Conservation (phyloP, 2,797 vertebrate genomes). For the Gephyroberyx darwinii region DNA sequence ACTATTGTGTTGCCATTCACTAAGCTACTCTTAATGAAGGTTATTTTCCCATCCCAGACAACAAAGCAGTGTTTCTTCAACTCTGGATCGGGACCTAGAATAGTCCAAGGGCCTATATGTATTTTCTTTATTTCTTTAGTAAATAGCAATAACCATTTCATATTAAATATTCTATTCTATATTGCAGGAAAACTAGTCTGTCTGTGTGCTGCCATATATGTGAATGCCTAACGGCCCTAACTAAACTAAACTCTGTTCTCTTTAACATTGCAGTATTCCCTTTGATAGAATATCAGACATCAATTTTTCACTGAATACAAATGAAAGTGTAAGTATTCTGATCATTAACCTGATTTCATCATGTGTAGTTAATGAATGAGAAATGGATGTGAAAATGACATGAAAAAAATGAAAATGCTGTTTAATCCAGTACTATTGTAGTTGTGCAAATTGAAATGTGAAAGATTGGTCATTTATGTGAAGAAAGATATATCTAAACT, state of each 20-base stretch:
- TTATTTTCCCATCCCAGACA: too few relatives aligned
- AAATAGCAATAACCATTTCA: too few relatives aligned
- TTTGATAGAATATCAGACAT: constrained; percentile 99
- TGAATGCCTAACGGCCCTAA: constrained; percentile 62
- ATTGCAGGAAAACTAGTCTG: too few relatives aligned
- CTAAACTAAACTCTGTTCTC: constrained; percentile 79
- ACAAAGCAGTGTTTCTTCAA: too few relatives aligned
- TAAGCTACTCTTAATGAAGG: too few relatives aligned
- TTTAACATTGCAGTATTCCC: constrained; percentile 92
- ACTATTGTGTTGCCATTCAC: too few relatives aligned
- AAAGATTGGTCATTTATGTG: background rate
- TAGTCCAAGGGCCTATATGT: too few relatives aligned
- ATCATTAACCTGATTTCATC: constrained; percentile 48
- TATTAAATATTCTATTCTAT: too few relatives aligned
- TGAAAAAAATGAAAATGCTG: constrained; percentile 3
- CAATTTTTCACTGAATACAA: constrained; percentile 99
- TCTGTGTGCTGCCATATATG: constrained; percentile 41
- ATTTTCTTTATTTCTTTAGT: too few relatives aligned
- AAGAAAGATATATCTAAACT: background rate
- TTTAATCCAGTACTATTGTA: background rate
- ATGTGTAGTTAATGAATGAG: constrained; percentile 2
- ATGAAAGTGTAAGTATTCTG: constrained; percentile 95
- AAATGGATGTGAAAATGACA: background rate
- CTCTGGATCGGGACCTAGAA: too few relatives aligned
- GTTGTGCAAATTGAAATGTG: background rate